These are phyloP conservation scores for Abramis brama DNA, from an alignment of 2,113 vertebrate genomes.

Conservation along the genomic window DNA sequence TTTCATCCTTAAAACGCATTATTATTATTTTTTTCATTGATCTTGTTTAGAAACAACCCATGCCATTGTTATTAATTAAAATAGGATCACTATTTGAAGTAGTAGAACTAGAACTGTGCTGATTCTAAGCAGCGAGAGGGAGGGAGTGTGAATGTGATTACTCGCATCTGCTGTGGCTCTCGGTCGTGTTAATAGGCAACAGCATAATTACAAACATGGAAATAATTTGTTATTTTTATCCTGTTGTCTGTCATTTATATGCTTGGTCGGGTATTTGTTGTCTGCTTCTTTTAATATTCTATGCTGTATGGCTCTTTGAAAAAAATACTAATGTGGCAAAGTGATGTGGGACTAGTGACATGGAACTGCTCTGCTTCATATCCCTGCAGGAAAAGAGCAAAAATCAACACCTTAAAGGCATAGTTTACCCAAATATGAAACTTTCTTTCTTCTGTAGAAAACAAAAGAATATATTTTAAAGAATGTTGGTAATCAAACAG, in stretches of 20 bases:
- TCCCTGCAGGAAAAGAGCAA: not conserved
- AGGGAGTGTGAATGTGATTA: constrained; percentile 16
- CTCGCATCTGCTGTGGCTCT: not conserved
- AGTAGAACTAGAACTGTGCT: not conserved
- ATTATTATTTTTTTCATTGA: not conserved
- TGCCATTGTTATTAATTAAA: not conserved
- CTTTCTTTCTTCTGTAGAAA: no score
- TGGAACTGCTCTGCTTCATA: not conserved
- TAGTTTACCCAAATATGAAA: no score
- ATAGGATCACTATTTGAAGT: not conserved
- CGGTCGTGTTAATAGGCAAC: not conserved
- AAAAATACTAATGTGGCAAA: not conserved
- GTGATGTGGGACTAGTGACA: not conserved
- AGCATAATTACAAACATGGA: not conserved
- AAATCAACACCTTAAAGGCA: not conserved
- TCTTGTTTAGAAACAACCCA: not conserved
- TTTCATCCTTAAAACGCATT: not conserved
- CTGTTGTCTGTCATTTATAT: not conserved
- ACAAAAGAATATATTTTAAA: no score
- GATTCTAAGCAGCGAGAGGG: not conserved
- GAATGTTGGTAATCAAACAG: no score
- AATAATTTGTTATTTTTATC: not conserved
- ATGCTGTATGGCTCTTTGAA: no score
- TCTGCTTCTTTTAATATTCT: not conserved
- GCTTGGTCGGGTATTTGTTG: not conserved